Conservation (phyloP, 2,888 invertebrate species). For the Eupithecia subfuscata region DNA sequence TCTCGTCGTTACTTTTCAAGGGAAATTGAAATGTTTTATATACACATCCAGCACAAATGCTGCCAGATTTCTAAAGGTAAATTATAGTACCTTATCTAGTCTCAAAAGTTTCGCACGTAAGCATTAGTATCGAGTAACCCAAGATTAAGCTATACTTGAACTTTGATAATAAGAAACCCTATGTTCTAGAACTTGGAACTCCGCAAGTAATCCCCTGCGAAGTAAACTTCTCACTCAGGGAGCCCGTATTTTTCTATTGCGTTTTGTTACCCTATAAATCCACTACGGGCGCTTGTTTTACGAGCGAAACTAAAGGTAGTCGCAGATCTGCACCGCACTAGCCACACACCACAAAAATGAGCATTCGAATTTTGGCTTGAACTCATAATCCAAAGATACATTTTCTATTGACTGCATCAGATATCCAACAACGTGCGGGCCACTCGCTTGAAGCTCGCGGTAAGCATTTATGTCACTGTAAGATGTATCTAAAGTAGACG, state of each 20-base stretch:
- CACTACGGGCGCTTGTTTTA: neutral
- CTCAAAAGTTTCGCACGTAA: conserved; percentile 2
- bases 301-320: conserved; percentile 3
- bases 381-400: too few relatives aligned
- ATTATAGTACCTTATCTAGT: too few relatives aligned
- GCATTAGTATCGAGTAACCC: conserved; percentile 2
- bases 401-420: too few relatives aligned
- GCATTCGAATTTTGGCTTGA: neutral
- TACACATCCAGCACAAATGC: too few relatives aligned
- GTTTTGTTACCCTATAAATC: neutral
- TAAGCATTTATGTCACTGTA: too few relatives aligned
- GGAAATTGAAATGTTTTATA: too few relatives aligned
- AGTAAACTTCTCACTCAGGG: conserved; percentile 18
- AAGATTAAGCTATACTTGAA: neutral
- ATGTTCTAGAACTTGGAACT: conserved; percentile 30
- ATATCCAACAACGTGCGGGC: too few relatives aligned
- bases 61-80: too few relatives aligned
- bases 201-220: conserved; percentile 21
- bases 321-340: neutral
- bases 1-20: too few relatives aligned
- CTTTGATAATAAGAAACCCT: conserved; percentile 15
- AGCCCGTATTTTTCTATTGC: conserved; percentile 8
- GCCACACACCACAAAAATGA: neutral
- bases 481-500: too few relatives aligned
- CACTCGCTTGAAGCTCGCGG: too few relatives aligned